phyloP scores from a whole-genome alignment of 2,797 vertebrate species.

The Crocodylus rhombifer region DNA sequence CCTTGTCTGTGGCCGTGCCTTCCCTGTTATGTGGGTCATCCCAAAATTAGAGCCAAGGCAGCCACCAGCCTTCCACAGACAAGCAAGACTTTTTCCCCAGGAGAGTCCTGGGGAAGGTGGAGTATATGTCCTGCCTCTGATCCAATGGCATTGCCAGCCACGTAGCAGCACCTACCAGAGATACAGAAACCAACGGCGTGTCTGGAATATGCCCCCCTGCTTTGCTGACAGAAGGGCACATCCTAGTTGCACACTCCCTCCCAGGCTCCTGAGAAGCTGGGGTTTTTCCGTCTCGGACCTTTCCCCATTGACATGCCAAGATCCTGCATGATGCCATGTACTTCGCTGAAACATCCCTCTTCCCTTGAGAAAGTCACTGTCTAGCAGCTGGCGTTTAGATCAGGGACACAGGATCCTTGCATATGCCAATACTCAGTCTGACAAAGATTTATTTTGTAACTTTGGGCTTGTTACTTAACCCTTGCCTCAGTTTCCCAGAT shows the following conservation, averaged over 20 bases:
- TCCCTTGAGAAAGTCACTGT: not conserved
- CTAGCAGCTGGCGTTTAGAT: not conserved
- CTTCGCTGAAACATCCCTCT: not conserved
- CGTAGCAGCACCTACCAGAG: not conserved
- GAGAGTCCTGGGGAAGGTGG: not conserved
- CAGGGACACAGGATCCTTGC: not conserved
- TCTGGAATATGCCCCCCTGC: not conserved
- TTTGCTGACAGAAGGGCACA: not conserved
- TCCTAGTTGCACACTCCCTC: not conserved
- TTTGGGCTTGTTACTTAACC: not conserved
- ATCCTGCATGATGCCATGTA: not conserved
- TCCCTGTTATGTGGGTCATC: not conserved
- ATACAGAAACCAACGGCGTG: not conserved
- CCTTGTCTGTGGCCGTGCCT: not conserved
- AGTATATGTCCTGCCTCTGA: not conserved
- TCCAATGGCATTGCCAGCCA: not conserved
- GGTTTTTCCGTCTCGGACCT: no score
- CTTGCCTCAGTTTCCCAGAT: slow-evolving; percentile 3
- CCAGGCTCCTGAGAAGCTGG: not conserved
- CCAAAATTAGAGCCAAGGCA: not conserved
- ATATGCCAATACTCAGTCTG: not conserved
- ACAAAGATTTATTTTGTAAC: not conserved
- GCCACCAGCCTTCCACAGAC: not conserved
- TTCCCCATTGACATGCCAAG: not conserved
- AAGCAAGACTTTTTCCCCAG: not conserved